A percentile compares a stretch with the other conserved stretches of the same genome.
Evolutionary conservation across 2,113 vertebrate species (phyloP).

Genomic region (Gasterosteus aculeatus): DNA sequence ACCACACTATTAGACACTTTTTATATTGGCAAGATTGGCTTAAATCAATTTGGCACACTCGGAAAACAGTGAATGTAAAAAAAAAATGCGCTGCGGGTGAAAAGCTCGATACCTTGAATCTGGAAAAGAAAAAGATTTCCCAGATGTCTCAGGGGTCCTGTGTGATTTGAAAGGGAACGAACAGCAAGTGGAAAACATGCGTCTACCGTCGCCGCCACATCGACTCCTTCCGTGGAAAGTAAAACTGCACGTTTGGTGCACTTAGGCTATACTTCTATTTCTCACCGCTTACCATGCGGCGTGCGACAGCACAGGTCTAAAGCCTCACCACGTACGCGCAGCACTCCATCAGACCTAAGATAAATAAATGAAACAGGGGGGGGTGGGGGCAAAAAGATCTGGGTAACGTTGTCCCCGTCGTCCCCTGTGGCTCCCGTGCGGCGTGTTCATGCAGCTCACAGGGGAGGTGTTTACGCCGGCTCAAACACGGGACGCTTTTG

Average conservation of each 20-base stretch:
- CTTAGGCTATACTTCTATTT: too few species aligned
- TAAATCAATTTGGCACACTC: not conserved
- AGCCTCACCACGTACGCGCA: too few species aligned
- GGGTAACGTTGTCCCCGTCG: conserved; percentile 49
- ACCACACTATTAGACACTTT: too few species aligned
- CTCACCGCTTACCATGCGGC: too few species aligned
- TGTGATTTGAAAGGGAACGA: not conserved
- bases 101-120: not conserved
- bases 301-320: too few species aligned
- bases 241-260: not conserved
- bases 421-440: conserved; percentile 54
- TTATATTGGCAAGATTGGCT: not conserved
- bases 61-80: not conserved
- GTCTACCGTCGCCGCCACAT: not conserved
- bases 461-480: conserved; percentile 73
- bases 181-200: not conserved
- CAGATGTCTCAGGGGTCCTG: not conserved
- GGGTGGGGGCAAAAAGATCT: conserved; percentile 20
- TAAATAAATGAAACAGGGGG: not conserved
- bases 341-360: not conserved
- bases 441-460: conserved; percentile 69
- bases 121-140: not conserved
- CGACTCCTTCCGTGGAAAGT: not conserved
- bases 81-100: not conserved
- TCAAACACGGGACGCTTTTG: conserved; percentile 73